Evolutionary conservation across 2,888 invertebrate species (phyloP), one percentile per base, ranked within the genome.

Genomic region (Drosophila anomelani): DNA sequence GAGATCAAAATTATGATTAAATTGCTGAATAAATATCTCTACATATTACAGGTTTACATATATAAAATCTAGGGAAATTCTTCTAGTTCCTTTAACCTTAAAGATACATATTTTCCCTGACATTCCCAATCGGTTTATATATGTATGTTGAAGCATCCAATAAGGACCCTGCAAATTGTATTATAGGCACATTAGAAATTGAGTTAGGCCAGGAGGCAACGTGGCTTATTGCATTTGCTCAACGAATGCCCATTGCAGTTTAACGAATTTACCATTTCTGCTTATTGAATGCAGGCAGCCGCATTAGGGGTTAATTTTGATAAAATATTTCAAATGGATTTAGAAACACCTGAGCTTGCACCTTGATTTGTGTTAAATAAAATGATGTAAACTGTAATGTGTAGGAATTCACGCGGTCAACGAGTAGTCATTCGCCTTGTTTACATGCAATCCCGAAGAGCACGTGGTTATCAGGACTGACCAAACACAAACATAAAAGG

Each of bases 401-500:
- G 3, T 26, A 26, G 5, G 9, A 4, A 15, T 10, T n/a, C n/a
- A 10, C 29, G n/a, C 26, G 29, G 47, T 47, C 29, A 29, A 4
- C 10, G 32, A 3, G 32, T 10, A 32, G 32, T 29, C 29, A 46
- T 17, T 17, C 15, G 15, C 15, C 51, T 53, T 54, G 54, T 38
- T 38, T 54, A 38, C 54, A 54, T 54, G 54, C 54, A 38, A 54
- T 38, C 36, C 34, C 36, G 38, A 9, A 38, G 15, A 47, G 34
- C 57, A 58, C 47, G 46, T 58, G 32, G 58, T 47, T 58, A 58
- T 53, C 51, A 23, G 51, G 36, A 53, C 51, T 53, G 51, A 53
- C 58, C 58, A n/a, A 58, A 58, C 26, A 58, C 47, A 58, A 58
- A 58, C 58, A 58, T 47, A n/a, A 47, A 58, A 58, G 57, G 57